A percentile compares a stretch with the other conserved stretches of the same genome.
phyloP scores from a whole-genome alignment of 2,888 invertebrate genomes.

The Notodonta dromedarius region DNA sequence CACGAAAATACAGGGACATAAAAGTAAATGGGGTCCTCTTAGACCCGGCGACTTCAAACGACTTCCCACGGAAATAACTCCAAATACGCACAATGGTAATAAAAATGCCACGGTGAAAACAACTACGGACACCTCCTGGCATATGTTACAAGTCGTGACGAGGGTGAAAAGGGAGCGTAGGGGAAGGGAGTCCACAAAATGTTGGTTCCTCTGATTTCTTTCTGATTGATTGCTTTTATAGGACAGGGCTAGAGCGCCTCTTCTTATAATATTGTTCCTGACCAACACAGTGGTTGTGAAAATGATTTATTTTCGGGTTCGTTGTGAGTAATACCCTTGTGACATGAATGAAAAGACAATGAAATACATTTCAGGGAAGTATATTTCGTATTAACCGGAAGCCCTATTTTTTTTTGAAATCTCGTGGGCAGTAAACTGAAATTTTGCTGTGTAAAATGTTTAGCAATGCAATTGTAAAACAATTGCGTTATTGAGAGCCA shows the following conservation, averaged over 20 bases:
- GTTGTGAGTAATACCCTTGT: too few relatives aligned
- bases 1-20: background rate
- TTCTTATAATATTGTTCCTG: background rate
- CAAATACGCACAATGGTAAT: background rate
- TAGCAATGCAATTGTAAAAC: too few relatives aligned
- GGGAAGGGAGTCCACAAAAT: background rate
- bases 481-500: too few relatives aligned
- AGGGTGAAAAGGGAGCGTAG: conserved; percentile 14
- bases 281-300: background rate
- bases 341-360: too few relatives aligned
- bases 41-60: background rate
- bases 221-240: conserved; percentile 16
- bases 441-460: too few relatives aligned
- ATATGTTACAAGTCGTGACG: conserved; percentile 13
- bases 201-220: conserved; percentile 2
- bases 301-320: background rate
- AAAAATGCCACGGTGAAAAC: background rate
- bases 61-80: background rate
- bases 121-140: background rate
- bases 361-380: too few relatives aligned
- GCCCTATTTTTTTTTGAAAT: too few relatives aligned
- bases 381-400: too few relatives aligned
- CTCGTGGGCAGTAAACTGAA: too few relatives aligned
- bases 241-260: background rate
- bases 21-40: background rate